phyloP scores from a whole-genome alignment of 2,888 invertebrate species.

The Leptinotarsa juncta region DNA sequence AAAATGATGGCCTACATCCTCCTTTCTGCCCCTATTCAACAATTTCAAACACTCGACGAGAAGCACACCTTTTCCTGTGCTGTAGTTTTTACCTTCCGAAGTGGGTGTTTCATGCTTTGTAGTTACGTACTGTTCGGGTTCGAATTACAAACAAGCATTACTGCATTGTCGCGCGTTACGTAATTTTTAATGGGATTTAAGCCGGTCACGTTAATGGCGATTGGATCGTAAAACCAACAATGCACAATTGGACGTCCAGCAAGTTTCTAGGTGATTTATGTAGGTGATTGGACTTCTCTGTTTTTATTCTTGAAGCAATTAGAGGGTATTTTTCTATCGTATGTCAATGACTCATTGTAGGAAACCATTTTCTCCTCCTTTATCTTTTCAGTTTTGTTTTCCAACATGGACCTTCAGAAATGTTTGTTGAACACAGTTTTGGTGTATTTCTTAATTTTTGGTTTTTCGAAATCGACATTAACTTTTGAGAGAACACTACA shows the following conservation, averaged over 20 bases:
- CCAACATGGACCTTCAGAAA: no score
- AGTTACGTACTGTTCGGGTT: neutral
- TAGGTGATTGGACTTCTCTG: neutral
- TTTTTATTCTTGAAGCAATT: neutral
- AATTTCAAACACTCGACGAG: constrained; percentile 27
- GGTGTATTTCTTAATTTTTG: no score
- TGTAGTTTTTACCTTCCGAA: constrained; percentile 16
- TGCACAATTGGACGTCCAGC: constrained; percentile 1
- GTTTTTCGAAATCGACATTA: no score
- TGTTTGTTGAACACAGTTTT: no score
- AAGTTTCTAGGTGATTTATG: constrained; percentile 9
- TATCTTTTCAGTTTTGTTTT: no score
- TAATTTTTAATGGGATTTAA: constrained; percentile 16
- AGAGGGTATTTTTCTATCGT: neutral
- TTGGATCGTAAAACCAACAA: constrained; percentile 15
- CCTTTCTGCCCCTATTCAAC: constrained; percentile 23
- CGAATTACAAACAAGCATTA: constrained; percentile 7
- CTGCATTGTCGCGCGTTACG: constrained; percentile 13
- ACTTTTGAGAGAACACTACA: no score
- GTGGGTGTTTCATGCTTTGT: constrained; percentile 15
- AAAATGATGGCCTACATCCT: constrained; percentile 27
- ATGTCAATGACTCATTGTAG: no score
- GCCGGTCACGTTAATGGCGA: constrained; percentile 1
- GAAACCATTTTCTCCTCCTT: no score
- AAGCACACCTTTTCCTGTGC: constrained; percentile 45